These are phyloP conservation scores for Takifugu bimaculatus DNA, from an alignment of 2,113 vertebrate genomes.

Conservation along the genomic window DNA sequence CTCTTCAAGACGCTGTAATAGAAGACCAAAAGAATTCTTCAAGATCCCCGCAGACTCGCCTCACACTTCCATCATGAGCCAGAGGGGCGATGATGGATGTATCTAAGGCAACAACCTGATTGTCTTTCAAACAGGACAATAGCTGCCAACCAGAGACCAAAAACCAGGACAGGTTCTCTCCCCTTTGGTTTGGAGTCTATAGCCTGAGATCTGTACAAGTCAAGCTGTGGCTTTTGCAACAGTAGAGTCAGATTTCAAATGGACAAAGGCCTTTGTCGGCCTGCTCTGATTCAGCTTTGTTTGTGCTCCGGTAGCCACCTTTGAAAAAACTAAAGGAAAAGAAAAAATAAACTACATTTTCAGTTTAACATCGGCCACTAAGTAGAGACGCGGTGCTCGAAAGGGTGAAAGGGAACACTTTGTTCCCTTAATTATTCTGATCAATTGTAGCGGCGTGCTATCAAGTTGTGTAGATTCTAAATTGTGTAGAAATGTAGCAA, in stretches of 20 bases:
- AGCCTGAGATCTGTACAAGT: slow-evolving; percentile 63
- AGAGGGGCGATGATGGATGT: slow-evolving; percentile 69
- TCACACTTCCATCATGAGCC: slow-evolving; percentile 54
- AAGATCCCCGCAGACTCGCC: slow-evolving; percentile 66
- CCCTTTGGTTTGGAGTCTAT: slow-evolving; percentile 67
- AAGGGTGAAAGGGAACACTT: no score
- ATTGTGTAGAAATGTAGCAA: no score
- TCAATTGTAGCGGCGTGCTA: no score
- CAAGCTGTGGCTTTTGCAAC: slow-evolving; percentile 44
- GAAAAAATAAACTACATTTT: neutral
- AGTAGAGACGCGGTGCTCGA: no score
- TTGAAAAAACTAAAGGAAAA: neutral
- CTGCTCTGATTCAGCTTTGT: neutral
- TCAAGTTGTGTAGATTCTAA: no score
- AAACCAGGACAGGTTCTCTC: slow-evolving; percentile 56
- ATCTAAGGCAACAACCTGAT: slow-evolving; percentile 68
- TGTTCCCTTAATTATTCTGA: no score
- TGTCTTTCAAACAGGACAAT: slow-evolving; percentile 74
- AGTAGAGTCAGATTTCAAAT: slow-evolving; percentile 48
- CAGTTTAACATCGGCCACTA: no score
- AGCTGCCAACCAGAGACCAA: slow-evolving; percentile 69
- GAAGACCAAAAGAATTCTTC: slow-evolving; percentile 68
- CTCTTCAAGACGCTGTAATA: slow-evolving; percentile 69
- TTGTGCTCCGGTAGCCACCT: no score
- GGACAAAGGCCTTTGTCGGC: slow-evolving; percentile 23